Base-by-base conservation (phyloP, 1,140 invertebrate species). In the Drosophila nasuta region DNA sequence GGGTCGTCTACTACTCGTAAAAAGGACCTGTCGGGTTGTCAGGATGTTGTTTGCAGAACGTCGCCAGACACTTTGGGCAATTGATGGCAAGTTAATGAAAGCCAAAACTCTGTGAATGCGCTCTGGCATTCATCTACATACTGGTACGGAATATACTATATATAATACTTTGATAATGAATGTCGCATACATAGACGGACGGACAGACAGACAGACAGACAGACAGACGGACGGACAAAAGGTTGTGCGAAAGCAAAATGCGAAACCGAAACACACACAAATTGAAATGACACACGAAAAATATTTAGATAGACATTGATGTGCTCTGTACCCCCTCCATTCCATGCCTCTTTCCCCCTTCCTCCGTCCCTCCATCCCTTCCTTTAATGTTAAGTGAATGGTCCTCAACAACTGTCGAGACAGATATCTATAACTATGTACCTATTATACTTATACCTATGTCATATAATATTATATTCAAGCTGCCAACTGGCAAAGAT, bases 11-110 rank as follows among this genome's bases (percentile, higher is more conserved):
- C 35, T 3, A 75, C 60, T 57, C 63, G 64, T 60, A 69, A 74
- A 69, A 71, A 46, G 51, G 75, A 70, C 69, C 51, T 33, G 54
- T 30, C 33, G 49, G 54, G 45, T 62, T 62, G 77, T 48, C 41
- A 43, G 41, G 41, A 43, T 43, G 41, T 54, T 66, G 41, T 54
- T 66, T 68, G 74, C 64, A 59, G 43, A 74, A 62, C 62, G 64
- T 60, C 25, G 52, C 5, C 43, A 51, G 33, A 45, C 41, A 62
- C 51, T 43, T 25, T 51, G 54, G 68, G 35, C 64, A 58, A 71
- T 56, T 75, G 58, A 65, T 65, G 43, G 66, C 58, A 82, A 80
- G 54, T 82, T 83, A 87, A 88, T 86, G 83, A 82, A 88, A 77
- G 75, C 81, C 86, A 13, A 17, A 17, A 43, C 33, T 33, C 33